Base-by-base conservation (phyloP, 2,113 vertebrate genomes). In the Ciconia boyciana region DNA sequence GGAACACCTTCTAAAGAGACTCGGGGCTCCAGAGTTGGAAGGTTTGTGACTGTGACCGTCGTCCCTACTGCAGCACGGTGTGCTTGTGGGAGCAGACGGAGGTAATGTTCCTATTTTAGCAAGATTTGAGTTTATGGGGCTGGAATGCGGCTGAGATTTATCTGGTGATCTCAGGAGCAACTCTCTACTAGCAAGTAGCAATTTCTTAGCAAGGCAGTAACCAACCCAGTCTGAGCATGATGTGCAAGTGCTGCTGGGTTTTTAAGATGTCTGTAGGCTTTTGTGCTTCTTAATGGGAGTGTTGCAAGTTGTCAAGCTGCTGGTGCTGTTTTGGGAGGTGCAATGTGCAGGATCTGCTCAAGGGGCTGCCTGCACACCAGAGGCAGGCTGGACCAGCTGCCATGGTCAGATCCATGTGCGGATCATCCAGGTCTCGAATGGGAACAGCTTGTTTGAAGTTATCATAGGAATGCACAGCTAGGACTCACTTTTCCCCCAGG, bases 401-500 rank as follows among this genome's bases (percentile, higher is more conserved):
- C 21, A 69, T 34, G 18, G 9, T 65, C 65, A 58, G 26, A n/a
- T 24, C 79, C 31, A 4, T 1, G 20, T 75, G 44, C 2, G 2
- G 70, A 51, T 79, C 78, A 68, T n/a, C 29, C n/a, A n/a, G 57
- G 24, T 49, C 48, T 86, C 9, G 2, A 48, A 39, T 21, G 57
- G 76, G 54, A 85, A 20, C 12, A 78, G 36, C 20, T 57, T 64
- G 61, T 61, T 83, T 41, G 76, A 70, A 71, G 69, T 24, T 43
- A 9, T 34, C 44, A 6, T 3, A 51, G 64, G 49, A 60, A 55
- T 3, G 17, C 24, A 24, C 32, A 46, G 66, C 17, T 31, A 65
- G 68, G 66, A 15, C 58, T 74, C 0, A 0, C 41, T 72, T 65
- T 31, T 1, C n/a, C 25, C 6, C 52, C 20, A 1, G 11, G 31